These are phyloP conservation scores for Lynx canadensis DNA, from an alignment of 2,113 vertebrate species.

Conservation along the genomic window DNA sequence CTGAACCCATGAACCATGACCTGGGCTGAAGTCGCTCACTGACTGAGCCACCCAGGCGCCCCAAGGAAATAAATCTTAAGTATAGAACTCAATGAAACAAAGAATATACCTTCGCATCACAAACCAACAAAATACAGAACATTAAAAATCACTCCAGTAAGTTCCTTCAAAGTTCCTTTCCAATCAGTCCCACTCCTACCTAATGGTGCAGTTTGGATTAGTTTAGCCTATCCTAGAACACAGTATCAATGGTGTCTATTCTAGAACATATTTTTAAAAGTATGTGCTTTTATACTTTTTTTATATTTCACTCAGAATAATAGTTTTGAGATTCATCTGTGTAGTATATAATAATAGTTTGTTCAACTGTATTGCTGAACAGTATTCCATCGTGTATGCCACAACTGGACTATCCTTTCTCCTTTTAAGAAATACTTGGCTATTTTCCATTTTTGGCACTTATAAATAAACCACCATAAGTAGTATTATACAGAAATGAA, in stretches of 20 bases:
- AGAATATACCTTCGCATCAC: neutral
- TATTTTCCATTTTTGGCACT: neutral
- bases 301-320: neutral
- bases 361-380: neutral
- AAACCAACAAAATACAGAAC: neutral
- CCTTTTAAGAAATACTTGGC: neutral
- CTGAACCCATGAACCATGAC: too few species aligned
- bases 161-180: neutral
- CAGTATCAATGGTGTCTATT: neutral
- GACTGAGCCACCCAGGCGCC: too few species aligned
- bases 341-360: neutral
- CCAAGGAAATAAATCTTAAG: neutral
- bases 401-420: neutral
- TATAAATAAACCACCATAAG: neutral
- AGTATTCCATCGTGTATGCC: neutral
- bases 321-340: neutral
- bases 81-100: neutral
- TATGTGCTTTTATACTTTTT: neutral
- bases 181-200: neutral
- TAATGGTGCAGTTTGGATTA: neutral
- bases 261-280: neutral
- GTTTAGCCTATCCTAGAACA: neutral
- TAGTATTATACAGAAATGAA: neutral
- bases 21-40: too few species aligned
- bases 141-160: neutral